Conservation (phyloP, 2,797 vertebrate species). For the Zalophus californianus region DNA sequence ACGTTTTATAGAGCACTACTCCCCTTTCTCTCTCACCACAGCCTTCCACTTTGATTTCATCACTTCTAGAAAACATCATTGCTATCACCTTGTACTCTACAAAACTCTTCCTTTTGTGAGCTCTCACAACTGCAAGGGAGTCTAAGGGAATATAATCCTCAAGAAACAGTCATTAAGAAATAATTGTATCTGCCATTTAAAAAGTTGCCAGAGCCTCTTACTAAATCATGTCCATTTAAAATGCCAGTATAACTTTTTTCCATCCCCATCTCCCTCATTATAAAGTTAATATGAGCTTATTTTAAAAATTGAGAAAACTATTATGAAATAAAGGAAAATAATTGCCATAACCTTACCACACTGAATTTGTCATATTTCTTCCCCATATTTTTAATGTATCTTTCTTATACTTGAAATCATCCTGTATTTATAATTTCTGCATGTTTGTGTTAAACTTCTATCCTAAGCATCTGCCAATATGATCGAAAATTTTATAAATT, state of each 20-base stretch:
- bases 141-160: not conserved
- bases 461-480: not conserved
- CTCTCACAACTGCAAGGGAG: not conserved
- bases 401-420: not conserved
- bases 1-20: not conserved
- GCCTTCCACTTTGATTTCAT: not conserved
- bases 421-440: not conserved
- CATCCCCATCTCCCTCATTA: not conserved
- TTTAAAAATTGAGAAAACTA: not conserved
- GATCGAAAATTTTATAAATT: not conserved
- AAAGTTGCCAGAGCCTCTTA: not conserved
- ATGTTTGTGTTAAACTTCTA: not conserved
- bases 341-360: not conserved
- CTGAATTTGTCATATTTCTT: not conserved
- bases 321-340: constrained; percentile 32
- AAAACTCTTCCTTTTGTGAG: not conserved
- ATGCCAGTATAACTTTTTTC: not conserved
- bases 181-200: not conserved
- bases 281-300: not conserved
- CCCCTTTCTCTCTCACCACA: not conserved
- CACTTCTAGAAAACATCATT: not conserved
- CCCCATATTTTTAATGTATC: not conserved
- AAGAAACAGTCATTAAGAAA: not conserved
- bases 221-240: not conserved
- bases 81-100: not conserved